These are phyloP conservation scores for Percina caprodes DNA, from an alignment of 2,113 vertebrate genomes.

Conservation along the genomic window DNA sequence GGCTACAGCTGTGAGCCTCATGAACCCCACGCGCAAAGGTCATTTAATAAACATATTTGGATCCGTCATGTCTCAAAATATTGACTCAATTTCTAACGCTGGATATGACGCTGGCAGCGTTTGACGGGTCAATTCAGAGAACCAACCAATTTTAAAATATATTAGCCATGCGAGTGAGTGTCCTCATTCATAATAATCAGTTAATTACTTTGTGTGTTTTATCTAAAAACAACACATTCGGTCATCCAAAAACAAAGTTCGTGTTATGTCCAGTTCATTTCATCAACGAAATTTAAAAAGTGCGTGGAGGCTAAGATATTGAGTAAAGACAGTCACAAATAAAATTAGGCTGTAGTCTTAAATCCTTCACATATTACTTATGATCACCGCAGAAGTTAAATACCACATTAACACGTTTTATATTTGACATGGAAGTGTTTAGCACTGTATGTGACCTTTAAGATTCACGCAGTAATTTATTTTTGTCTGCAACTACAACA, in stretches of 20 bases:
- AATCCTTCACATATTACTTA: conserved; percentile 12
- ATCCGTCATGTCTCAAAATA: conserved; percentile 76
- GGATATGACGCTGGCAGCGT: conserved; percentile 75
- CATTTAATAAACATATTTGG: conserved; percentile 75
- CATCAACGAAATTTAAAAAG: background rate
- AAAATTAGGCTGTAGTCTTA: conserved; percentile 13
- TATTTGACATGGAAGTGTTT: conserved; percentile 88
- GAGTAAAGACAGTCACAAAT: conserved; percentile 1
- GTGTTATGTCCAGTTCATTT: background rate
- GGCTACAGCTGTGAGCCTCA: conserved; percentile 69
- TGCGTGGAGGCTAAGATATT: background rate
- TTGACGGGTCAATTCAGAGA: conserved; percentile 74
- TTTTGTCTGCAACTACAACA: conserved; percentile 27
- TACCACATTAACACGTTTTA: conserved; percentile 68
- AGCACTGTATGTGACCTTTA: conserved; percentile 69
- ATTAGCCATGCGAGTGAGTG: background rate
- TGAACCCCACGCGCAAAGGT: conserved; percentile 62
- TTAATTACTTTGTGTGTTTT: background rate
- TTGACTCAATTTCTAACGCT: conserved; percentile 76
- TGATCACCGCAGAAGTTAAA: conserved; percentile 17
- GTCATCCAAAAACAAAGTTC: background rate
- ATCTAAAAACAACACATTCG: conserved; percentile 7
- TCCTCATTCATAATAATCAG: background rate
- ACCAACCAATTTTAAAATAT: conserved; percentile 1
- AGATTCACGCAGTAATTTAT: conserved; percentile 78